phyloP scores from a whole-genome alignment of 2,113 vertebrate species.

The Neopipo cinnamomea region DNA sequence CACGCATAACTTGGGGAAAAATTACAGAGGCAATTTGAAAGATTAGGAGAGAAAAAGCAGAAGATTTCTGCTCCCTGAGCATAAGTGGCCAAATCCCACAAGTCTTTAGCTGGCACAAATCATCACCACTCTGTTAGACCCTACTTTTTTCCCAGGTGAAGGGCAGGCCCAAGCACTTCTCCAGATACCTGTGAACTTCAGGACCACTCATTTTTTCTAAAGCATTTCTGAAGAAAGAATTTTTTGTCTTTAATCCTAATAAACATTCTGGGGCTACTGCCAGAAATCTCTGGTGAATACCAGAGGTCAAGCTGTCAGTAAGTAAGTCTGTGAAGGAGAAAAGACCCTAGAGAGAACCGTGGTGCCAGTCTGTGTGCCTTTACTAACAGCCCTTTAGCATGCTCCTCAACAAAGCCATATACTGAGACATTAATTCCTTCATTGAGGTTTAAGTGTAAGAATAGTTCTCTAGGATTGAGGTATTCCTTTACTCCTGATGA shows the following conservation, averaged over 20 bases:
- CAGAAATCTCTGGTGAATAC: background rate
- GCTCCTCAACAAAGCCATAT: background rate
- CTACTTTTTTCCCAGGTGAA: background rate
- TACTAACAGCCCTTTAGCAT: background rate
- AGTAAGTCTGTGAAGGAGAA: background rate
- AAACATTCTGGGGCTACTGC: background rate
- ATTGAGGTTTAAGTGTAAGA: background rate
- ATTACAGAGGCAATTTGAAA: conserved; percentile 34
- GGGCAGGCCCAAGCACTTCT: background rate
- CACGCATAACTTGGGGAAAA: conserved; percentile 1
- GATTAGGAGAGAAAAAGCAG: conserved; percentile 18
- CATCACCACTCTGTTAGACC: background rate
- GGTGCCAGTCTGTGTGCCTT: background rate
- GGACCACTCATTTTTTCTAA: background rate
- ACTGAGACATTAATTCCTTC: background rate
- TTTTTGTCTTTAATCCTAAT: background rate
- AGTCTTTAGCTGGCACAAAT: background rate
- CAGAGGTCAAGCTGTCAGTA: background rate
- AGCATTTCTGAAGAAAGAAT: background rate
- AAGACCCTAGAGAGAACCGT: background rate
- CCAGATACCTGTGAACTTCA: background rate
- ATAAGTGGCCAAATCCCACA: background rate
- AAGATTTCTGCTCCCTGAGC: background rate
- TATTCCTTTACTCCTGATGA: background rate
- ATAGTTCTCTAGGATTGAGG: rapidly evolving